phyloP scores from a whole-genome alignment of 1,140 invertebrate species.

The Brachionus paranguensis region DNA sequence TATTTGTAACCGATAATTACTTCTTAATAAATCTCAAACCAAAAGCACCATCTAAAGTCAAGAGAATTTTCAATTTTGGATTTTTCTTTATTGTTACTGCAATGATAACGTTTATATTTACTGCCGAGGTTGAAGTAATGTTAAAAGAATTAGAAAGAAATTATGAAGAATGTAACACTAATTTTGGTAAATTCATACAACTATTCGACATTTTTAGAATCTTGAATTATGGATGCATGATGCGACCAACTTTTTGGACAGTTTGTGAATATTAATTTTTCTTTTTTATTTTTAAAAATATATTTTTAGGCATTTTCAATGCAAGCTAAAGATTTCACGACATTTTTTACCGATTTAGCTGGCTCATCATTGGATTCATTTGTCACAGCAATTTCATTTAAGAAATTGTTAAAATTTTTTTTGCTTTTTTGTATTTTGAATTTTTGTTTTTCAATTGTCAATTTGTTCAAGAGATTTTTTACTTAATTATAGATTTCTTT shows the following conservation, averaged over 20 bases:
- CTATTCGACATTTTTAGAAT: background rate
- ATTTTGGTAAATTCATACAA: background rate
- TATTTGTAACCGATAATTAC: background rate
- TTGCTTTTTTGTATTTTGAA: background rate
- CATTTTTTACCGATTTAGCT: conserved; percentile 27
- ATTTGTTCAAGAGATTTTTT: conserved; percentile 25
- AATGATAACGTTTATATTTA: conserved; percentile 5
- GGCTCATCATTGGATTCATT: conserved; percentile 18
- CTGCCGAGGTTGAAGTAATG: background rate
- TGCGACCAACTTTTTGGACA: conserved; percentile 12
- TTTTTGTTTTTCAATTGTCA: conserved; percentile 3
- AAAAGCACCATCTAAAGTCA: background rate
- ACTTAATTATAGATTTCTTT: background rate
- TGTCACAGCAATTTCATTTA: conserved; percentile 15
- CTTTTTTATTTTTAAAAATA: background rate
- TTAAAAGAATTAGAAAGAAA: conserved; percentile 10
- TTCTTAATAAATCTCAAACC: conserved; percentile 6
- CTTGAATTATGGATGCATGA: background rate
- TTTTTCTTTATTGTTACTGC: background rate
- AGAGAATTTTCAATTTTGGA: background rate
- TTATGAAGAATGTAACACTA: background rate
- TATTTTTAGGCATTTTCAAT: conserved; percentile 12
- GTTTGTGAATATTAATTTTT: background rate
- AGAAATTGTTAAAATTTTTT: conserved; percentile 27
- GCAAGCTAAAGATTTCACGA: background rate